phyloP scores from a whole-genome alignment of 2,888 invertebrate genomes.

The Malthinus flaveolus region DNA sequence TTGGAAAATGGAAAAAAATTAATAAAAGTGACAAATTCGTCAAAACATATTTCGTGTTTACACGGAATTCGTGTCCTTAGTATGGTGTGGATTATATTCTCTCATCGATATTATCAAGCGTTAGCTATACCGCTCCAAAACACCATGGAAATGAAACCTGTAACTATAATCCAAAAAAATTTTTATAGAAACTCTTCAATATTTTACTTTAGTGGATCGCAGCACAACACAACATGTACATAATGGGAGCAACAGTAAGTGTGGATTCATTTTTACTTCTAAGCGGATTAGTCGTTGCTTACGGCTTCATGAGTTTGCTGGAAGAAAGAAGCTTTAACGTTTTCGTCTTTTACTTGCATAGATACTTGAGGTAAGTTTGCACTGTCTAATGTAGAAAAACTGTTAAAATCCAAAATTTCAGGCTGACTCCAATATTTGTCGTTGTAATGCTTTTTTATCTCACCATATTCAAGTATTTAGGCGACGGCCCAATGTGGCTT shows the following conservation, averaged over 20 bases:
- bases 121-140: not conserved
- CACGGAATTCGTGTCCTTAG: conserved; percentile 56
- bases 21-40: conserved; percentile 47
- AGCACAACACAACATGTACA: conserved; percentile 23
- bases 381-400: not conserved
- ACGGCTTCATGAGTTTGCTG: conserved; percentile 47
- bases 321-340: conserved; percentile 45
- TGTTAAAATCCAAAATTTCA: conserved; percentile 1
- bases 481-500: conserved; percentile 43
- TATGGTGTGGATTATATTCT: conserved; percentile 57
- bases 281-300: conserved; percentile 62
- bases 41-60: conserved; percentile 52
- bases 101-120: conserved; percentile 42
- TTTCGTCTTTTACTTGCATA: conserved; percentile 50
- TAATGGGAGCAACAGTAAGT: conserved; percentile 30
- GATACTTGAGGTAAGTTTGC: conserved; percentile 51
- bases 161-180: not conserved
- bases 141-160: not conserved
- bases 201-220: conserved; percentile 26
- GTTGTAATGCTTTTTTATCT: conserved; percentile 45
- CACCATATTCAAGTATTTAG: conserved; percentile 34
- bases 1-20: conserved; percentile 54
- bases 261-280: conserved; percentile 68
- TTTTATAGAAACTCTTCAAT: not conserved
- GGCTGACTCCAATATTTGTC: conserved; percentile 39